phyloP scores from a whole-genome alignment of 2,797 vertebrate species.

The Eulemur albifrons region DNA sequence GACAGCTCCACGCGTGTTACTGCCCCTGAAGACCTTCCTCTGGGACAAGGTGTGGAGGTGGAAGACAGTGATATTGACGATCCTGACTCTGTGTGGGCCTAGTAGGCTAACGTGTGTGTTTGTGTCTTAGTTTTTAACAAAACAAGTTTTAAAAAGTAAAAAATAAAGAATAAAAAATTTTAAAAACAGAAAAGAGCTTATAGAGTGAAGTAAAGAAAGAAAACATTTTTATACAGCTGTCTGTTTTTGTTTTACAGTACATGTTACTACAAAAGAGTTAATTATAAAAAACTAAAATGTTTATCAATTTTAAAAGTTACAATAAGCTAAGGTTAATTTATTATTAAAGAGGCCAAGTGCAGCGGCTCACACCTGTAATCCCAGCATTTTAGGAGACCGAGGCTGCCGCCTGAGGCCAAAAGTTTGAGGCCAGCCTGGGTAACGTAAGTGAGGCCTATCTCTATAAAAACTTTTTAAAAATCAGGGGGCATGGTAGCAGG shows the following conservation, averaged over 20 bases:
- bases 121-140: not conserved
- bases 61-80: not conserved
- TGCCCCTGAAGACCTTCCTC: not conserved
- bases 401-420: too few relatives aligned
- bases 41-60: not conserved
- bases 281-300: too few relatives aligned
- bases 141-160: not conserved
- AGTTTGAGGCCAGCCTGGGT: not conserved
- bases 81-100: not conserved
- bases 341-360: not conserved
- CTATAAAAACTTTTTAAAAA: not conserved
- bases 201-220: not conserved
- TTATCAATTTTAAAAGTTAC: too few relatives aligned
- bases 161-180: not conserved
- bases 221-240: not conserved
- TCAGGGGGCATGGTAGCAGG: not conserved
- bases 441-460: not conserved
- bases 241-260: too few relatives aligned
- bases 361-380: not conserved
- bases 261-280: too few relatives aligned
- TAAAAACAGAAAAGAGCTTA: not conserved
- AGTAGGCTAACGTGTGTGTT: not conserved
- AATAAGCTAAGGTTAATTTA: too few relatives aligned
- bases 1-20: not conserved
- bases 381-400: not conserved